Conservation (phyloP, 2,797 vertebrate genomes). For the Nyctibius grandis region DNA sequence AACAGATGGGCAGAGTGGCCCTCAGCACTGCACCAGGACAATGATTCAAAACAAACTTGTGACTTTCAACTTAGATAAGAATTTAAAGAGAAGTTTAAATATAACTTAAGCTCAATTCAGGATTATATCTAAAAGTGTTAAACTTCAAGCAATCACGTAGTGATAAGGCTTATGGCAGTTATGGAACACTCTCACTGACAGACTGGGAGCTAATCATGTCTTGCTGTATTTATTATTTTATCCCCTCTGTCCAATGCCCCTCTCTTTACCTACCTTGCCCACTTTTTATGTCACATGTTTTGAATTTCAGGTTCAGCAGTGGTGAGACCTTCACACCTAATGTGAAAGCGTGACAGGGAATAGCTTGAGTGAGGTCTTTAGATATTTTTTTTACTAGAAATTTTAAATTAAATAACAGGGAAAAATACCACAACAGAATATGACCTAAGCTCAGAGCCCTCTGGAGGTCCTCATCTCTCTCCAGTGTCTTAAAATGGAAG, state of each 20-base stretch:
- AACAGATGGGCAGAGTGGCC: neutral
- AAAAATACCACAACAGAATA: neutral
- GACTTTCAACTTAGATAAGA: neutral
- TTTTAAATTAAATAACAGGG: neutral
- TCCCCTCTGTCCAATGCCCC: neutral
- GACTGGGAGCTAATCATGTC: neutral
- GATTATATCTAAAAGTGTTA: neutral
- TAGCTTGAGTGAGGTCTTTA: neutral
- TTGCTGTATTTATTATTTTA: neutral
- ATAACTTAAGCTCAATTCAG: neutral
- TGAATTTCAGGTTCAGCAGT: neutral
- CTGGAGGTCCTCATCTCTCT: neutral
- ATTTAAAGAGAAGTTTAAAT: neutral
- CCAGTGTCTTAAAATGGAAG: neutral
- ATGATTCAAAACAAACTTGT: neutral
- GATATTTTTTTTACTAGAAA: neutral
- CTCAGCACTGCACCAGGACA: neutral
- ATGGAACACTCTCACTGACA: neutral
- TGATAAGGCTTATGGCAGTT: neutral
- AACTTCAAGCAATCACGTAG: neutral
- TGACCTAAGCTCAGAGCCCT: neutral
- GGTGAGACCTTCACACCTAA: neutral
- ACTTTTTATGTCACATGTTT: neutral
- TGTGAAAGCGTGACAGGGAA: neutral
- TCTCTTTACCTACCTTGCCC: neutral